Conservation (phyloP, 1,140 invertebrate genomes). For the Eufriesea mexicana region DNA sequence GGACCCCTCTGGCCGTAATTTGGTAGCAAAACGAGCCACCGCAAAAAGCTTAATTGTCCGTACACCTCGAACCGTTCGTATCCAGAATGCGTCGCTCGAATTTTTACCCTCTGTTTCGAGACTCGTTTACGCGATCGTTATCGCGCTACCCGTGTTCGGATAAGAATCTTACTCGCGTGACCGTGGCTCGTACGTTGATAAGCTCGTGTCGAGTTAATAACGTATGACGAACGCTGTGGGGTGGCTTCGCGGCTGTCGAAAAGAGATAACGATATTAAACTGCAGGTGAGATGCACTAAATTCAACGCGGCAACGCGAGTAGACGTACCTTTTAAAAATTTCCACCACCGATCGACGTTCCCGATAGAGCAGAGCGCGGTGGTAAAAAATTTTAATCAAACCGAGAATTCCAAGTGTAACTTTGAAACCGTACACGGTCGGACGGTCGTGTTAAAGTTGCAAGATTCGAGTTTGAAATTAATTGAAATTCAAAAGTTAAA, state of each 20-base stretch:
- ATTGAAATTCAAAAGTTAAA: no score
- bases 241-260: no score
- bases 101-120: conserved; percentile 15
- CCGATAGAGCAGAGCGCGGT: no score
- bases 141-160: background rate
- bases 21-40: conserved; percentile 39
- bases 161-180: conserved; percentile 10
- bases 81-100: background rate
- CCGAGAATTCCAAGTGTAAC: no score
- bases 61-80: background rate
- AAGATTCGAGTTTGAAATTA: no score
- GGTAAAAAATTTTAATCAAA: no score
- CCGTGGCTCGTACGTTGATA: background rate
- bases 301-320: background rate
- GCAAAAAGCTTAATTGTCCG: conserved; percentile 42
- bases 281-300: background rate
- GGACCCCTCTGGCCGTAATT: conserved; percentile 5
- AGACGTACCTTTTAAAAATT: background rate
- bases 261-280: background rate
- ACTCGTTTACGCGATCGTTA: conserved; percentile 14
- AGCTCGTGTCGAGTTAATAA: background rate
- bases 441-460: no score
- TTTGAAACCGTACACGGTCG: no score
- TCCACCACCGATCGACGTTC: no score
- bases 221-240: background rate